phyloP scores from a whole-genome alignment of 2,113 vertebrate genomes.

The Rana temporaria region DNA sequence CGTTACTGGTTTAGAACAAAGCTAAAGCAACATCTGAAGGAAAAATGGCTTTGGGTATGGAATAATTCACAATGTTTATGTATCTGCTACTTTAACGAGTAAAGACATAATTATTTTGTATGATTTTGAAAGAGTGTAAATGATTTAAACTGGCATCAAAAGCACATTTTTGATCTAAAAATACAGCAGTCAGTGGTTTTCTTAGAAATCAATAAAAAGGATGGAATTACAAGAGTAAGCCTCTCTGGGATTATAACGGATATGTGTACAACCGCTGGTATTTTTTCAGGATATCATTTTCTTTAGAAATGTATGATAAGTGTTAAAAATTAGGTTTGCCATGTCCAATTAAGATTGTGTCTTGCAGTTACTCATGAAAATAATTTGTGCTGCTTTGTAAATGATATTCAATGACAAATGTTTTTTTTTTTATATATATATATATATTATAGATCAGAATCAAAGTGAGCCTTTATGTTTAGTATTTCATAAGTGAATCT shows the following conservation, averaged over 20 bases:
- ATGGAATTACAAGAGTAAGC: conserved; percentile 27
- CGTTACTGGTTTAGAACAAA: no score
- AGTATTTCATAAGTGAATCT: conserved; percentile 11
- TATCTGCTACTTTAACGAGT: no score
- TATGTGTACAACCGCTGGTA: conserved; percentile 30
- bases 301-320: conserved; percentile 30
- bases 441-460: conserved; percentile 5
- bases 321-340: conserved; percentile 23
- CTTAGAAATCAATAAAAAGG: conserved; percentile 22
- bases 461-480: not conserved
- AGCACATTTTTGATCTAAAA: conserved; percentile 11
- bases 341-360: conserved; percentile 42
- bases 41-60: no score
- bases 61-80: no score
- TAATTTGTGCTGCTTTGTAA: conserved; percentile 14
- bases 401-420: not conserved
- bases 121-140: no score
- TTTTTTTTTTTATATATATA: no score
- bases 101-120: no score
- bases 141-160: not conserved
- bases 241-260: conserved; percentile 19
- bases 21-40: no score
- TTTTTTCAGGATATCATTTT: conserved; percentile 31
- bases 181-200: conserved; percentile 14
- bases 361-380: conserved; percentile 27